Conservation (phyloP, 2,888 invertebrate species). For the Campoplex capitator region DNA sequence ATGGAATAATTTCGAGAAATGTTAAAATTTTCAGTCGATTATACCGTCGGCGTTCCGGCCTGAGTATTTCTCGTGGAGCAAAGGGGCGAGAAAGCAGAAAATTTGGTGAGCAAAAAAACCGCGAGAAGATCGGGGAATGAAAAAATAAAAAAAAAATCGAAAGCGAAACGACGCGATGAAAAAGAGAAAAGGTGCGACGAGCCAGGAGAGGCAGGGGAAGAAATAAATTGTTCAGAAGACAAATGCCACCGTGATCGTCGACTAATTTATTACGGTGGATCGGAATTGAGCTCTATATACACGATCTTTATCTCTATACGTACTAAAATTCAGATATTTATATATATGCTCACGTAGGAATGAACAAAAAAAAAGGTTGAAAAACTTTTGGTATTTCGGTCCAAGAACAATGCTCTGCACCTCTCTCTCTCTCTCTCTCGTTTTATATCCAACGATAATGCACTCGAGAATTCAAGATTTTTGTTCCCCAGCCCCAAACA, state of each 20-base stretch:
- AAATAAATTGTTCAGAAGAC: conserved; percentile 81
- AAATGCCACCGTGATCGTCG: conserved; percentile 84
- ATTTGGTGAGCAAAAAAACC: not conserved
- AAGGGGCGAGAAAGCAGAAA: not conserved
- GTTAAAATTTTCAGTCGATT: not conserved
- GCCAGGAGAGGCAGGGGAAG: conserved; percentile 65
- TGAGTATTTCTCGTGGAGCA: not conserved
- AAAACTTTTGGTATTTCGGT: conserved; percentile 72
- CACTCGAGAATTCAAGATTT: conserved; percentile 51
- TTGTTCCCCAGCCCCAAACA: not conserved
- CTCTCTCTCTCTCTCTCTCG: conserved; percentile 73
- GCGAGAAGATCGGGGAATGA: too few species aligned
- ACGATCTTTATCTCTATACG: conserved; percentile 1
- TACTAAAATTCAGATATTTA: not conserved
- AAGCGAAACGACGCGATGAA: conserved; percentile 21
- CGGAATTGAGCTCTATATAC: conserved; percentile 79
- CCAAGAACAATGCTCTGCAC: conserved; percentile 78
- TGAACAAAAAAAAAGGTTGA: conserved; percentile 71
- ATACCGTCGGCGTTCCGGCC: not conserved
- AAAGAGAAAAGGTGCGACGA: not conserved
- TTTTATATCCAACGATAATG: conserved; percentile 41
- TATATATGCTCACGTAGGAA: conserved; percentile 16
- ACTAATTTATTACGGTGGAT: conserved; percentile 83
- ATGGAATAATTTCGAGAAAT: not conserved
- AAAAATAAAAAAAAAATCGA: conserved; percentile 33